These are phyloP conservation scores for Zele albiditarsus DNA, from an alignment of 2,888 invertebrate species.

Conservation along the genomic window DNA sequence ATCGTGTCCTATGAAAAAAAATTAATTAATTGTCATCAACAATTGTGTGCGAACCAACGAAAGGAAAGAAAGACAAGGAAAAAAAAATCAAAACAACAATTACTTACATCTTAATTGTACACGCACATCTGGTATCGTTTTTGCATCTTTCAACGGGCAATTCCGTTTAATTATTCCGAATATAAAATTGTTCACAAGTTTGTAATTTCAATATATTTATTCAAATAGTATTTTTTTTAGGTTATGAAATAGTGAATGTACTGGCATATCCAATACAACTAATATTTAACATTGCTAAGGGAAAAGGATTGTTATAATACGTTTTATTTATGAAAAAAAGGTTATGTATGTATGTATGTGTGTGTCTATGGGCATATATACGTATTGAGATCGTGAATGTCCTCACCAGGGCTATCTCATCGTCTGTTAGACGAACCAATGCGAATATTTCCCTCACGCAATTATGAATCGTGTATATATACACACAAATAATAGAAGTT, in stretches of 20 bases:
- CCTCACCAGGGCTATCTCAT: slow-evolving; percentile 59
- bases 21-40: too few relatives aligned
- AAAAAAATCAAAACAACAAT: not conserved
- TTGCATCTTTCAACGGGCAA: too few relatives aligned
- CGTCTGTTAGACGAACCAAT: slow-evolving; percentile 60
- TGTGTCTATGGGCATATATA: not conserved
- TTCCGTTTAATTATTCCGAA: too few relatives aligned
- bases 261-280: not conserved
- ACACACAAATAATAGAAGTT: slow-evolving; percentile 47
- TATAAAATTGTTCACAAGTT: too few relatives aligned
- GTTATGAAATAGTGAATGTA: too few relatives aligned
- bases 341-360: not conserved
- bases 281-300: not conserved
- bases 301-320: not conserved
- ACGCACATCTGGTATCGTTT: not conserved
- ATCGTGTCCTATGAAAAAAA: too few relatives aligned
- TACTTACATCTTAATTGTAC: not conserved
- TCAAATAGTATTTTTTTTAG: not conserved
- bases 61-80: too few relatives aligned
- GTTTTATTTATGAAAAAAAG: not conserved
- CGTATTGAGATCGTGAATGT: slow-evolving; percentile 28
- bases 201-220: not conserved
- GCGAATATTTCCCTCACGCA: slow-evolving; percentile 47
- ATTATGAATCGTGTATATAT: not conserved
- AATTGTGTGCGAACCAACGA: too few relatives aligned